Conservation (phyloP, 2,888 invertebrate species). For the Cerastoderma edule region DNA sequence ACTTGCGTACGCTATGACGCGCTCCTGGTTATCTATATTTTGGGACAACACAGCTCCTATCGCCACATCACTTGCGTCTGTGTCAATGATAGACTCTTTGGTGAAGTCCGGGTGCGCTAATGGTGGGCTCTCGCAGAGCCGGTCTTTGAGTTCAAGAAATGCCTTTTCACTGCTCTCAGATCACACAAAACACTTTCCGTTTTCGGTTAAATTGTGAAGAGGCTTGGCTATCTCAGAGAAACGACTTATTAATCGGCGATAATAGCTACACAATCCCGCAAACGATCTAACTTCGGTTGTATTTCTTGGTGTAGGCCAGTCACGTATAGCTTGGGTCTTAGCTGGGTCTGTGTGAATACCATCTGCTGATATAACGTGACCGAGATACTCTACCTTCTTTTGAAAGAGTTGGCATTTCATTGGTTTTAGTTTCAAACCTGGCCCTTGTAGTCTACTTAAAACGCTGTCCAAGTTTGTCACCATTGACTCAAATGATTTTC, state of each 20-base stretch:
- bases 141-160: slow-evolving; percentile 22
- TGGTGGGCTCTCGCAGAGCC: slow-evolving; percentile 17
- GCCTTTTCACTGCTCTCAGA: slow-evolving; percentile 16
- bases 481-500: slow-evolving; percentile 37
- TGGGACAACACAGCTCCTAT: slow-evolving; percentile 43
- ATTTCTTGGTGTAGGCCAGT: slow-evolving; percentile 30
- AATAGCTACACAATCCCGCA: slow-evolving; percentile 39
- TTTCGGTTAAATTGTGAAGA: slow-evolving; percentile 33
- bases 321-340: slow-evolving; percentile 16
- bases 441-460: slow-evolving; percentile 22
- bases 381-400: slow-evolving; percentile 30
- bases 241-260: slow-evolving; percentile 21
- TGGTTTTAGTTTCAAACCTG: slow-evolving; percentile 44
- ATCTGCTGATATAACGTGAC: slow-evolving; percentile 24
- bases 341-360: slow-evolving; percentile 36
- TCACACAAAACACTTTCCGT: slow-evolving; percentile 28
- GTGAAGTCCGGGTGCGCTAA: slow-evolving; percentile 31
- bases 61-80: slow-evolving; percentile 38
- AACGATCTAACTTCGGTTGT: slow-evolving; percentile 38
- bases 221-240: slow-evolving; percentile 40
- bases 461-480: slow-evolving; percentile 23
- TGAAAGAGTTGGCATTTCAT: slow-evolving; percentile 28
- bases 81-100: slow-evolving; percentile 39
- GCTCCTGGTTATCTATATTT: slow-evolving; percentile 18
- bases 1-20: slow-evolving; percentile 43